Percentiles rank a stretch among this genome's conserved stretches.
These are phyloP conservation scores for Streptopelia turtur DNA, from an alignment of 2,797 vertebrate genomes.

Conservation along the genomic window DNA sequence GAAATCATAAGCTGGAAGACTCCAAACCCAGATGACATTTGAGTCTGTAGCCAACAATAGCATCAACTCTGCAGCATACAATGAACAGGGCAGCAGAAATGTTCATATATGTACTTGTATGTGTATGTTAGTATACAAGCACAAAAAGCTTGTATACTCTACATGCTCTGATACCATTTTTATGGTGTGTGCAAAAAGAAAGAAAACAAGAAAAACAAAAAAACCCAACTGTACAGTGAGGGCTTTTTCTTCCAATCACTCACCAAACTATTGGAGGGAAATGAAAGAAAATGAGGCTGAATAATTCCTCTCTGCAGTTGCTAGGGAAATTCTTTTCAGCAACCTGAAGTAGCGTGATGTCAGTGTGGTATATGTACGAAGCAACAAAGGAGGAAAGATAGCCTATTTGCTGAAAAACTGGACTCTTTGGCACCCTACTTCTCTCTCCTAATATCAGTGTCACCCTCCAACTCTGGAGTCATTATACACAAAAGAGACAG, in stretches of 20 bases:
- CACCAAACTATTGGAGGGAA: background rate
- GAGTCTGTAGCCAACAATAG: slow-evolving; percentile 30
- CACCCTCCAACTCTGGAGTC: background rate
- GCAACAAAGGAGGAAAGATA: background rate
- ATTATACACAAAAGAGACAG: background rate
- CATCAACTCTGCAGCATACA: background rate
- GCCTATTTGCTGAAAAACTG: background rate
- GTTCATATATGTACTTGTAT: background rate
- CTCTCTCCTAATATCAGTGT: background rate
- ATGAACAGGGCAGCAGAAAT: background rate
- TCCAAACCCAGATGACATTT: slow-evolving; percentile 51
- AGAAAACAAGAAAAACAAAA: background rate
- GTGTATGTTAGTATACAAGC: background rate
- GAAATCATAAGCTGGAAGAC: slow-evolving; percentile 49
- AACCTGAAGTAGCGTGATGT: background rate
- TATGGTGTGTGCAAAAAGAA: background rate
- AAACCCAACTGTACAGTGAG: background rate
- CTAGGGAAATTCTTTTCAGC: background rate
- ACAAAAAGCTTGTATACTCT: background rate
- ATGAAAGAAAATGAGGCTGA: background rate
- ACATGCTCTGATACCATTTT: background rate
- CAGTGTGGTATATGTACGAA: background rate
- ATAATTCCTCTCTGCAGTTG: background rate
- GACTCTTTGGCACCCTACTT: background rate
- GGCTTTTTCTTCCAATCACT: background rate